Percentiles rank a stretch among this genome's conserved stretches.
phyloP scores from a whole-genome alignment of 2,113 vertebrate species.

The Acrocephalus kingi region DNA sequence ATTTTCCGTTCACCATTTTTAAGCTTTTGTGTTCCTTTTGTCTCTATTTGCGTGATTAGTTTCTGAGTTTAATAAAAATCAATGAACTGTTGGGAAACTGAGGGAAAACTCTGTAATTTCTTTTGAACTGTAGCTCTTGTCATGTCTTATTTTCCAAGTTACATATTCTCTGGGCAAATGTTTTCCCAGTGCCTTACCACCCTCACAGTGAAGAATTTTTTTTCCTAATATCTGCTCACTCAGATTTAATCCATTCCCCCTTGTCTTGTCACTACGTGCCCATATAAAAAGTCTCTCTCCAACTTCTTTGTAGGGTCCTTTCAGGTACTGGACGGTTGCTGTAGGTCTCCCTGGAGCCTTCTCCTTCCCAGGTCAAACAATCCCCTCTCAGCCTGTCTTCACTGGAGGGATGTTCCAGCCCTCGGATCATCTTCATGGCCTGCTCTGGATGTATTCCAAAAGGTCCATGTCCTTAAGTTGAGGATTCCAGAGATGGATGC shows the following conservation, averaged over 20 bases:
- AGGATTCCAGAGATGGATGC: neutral
- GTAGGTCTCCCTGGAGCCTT: neutral
- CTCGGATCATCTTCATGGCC: accelerated
- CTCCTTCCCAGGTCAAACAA: neutral
- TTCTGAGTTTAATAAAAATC: neutral
- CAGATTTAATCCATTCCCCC: neutral
- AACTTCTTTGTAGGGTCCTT: neutral
- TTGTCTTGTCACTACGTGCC: neutral
- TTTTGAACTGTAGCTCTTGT: neutral
- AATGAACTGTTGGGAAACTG: neutral
- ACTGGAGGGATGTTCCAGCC: neutral
- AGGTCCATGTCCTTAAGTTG: neutral
- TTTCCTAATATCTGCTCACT: neutral
- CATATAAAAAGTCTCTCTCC: neutral
- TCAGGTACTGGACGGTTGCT: neutral
- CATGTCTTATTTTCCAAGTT: neutral
- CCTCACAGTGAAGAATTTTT: neutral
- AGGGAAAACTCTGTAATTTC: neutral
- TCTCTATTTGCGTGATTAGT: neutral
- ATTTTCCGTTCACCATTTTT: neutral
- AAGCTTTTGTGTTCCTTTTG: neutral
- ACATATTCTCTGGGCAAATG: too few species aligned
- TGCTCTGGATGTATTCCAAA: neutral
- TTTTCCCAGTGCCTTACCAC: neutral
- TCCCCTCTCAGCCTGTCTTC: neutral